Conservation (phyloP, 1,140 invertebrate species). For the Mactra quadrangularis region DNA sequence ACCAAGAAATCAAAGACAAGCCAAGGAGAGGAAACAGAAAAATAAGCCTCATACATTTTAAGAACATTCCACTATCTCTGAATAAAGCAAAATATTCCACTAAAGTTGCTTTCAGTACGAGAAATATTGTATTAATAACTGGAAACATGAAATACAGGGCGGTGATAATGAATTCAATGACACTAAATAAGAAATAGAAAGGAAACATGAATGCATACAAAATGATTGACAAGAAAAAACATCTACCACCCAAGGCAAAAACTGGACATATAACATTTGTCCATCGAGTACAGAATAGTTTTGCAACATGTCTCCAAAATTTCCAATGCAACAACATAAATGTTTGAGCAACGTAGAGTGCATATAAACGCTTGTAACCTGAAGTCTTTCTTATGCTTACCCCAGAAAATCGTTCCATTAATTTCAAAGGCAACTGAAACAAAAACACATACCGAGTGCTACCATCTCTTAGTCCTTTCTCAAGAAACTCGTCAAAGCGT, state of each 20-base stretch:
- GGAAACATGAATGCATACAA: neutral
- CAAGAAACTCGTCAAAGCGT: conserved; percentile 3
- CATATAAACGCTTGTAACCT: conserved; percentile 28
- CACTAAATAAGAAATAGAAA: conserved; percentile 3
- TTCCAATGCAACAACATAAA: conserved; percentile 45
- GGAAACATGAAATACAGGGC: conserved; percentile 28
- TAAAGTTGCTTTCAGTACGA: conserved; percentile 16
- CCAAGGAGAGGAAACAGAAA: neutral
- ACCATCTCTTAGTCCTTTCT: conserved; percentile 1
- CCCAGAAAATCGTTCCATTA: conserved; percentile 21
- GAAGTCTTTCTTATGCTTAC: conserved; percentile 1
- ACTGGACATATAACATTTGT: neutral
- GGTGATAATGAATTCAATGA: neutral
- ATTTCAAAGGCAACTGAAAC: conserved; percentile 15
- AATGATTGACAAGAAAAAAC: neutral
- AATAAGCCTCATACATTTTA: neutral
- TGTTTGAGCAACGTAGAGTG: conserved; percentile 24
- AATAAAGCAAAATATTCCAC: conserved; percentile 9
- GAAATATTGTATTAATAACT: conserved; percentile 16
- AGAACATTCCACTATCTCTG: neutral
- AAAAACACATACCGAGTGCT: neutral
- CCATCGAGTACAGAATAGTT: conserved; percentile 9
- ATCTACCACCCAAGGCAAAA: neutral
- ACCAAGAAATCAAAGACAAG: conserved; percentile 21
- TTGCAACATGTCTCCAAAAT: conserved; percentile 36